phyloP scores from a whole-genome alignment of 1,140 invertebrate species.

The Trichonephila clavata region DNA sequence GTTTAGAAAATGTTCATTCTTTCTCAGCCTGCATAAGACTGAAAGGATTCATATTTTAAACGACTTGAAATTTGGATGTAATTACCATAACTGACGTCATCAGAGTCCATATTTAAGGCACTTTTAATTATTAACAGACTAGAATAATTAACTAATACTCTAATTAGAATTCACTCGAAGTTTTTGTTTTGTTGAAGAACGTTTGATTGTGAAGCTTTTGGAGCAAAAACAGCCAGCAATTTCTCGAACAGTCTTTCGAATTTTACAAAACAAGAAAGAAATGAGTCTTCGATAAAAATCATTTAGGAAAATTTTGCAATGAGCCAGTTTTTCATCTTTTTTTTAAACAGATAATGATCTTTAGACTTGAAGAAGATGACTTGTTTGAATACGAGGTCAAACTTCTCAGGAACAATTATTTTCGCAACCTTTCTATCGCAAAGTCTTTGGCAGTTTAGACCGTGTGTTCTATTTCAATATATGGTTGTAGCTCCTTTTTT shows the following conservation, averaged over 20 bases:
- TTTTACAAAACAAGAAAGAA: not conserved
- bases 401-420: slow-evolving; percentile 28
- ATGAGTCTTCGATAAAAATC: not conserved
- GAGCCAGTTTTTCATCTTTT: not conserved
- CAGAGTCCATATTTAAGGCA: not conserved
- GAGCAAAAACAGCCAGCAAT: not conserved
- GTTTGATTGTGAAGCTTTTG: slow-evolving; percentile 17
- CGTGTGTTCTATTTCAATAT: not conserved
- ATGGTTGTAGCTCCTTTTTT: not conserved
- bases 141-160: not conserved
- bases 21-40: not conserved
- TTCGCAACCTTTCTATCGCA: not conserved
- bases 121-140: not conserved
- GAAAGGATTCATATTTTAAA: not conserved
- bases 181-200: not conserved
- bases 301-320: not conserved
- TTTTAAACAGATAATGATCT: not conserved
- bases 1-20: not conserved
- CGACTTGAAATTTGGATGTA: not conserved
- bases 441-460: slow-evolving; percentile 30
- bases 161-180: not conserved
- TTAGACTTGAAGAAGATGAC: not conserved
- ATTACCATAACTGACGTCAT: not conserved
- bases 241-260: not conserved
- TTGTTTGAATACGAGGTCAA: not conserved